Evolutionary conservation across 1,140 invertebrate species (phyloP).

Genomic region (Himalopsyche phryganea): DNA sequence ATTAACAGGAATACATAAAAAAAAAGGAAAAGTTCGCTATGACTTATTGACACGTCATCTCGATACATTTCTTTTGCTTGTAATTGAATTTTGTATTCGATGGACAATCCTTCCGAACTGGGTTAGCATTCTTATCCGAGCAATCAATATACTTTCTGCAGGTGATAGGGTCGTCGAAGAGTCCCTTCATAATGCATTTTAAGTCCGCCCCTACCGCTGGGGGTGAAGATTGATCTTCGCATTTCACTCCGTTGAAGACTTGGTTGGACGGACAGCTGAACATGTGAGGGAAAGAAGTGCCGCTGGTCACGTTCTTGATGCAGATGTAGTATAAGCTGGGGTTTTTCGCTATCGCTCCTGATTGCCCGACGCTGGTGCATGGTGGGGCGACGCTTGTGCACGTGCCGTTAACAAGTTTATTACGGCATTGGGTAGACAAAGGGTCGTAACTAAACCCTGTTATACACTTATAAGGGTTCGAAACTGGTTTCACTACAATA

Average conservation of each 20-base stretch:
- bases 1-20: too few species aligned
- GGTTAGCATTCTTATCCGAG: neutral
- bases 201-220: neutral
- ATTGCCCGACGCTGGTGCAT: conserved; percentile 38
- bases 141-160: conserved; percentile 5
- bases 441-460: conserved; percentile 12
- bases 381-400: conserved; percentile 3
- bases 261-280: conserved; percentile 6
- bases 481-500: conserved; percentile 1
- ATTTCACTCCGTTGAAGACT: conserved; percentile 5
- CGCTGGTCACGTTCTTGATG: conserved; percentile 16
- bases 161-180: conserved; percentile 1
- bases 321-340: conserved; percentile 45
- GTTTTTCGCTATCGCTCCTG: conserved; percentile 39
- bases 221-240: neutral
- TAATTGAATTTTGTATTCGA: conserved; percentile 1
- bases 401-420: neutral
- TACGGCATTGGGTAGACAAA: conserved; percentile 2
- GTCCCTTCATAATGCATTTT: neutral
- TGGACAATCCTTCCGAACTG: neutral
- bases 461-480: neutral
- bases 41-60: too few species aligned
- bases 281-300: conserved; percentile 2
- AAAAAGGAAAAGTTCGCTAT: too few species aligned
- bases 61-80: conserved; percentile 2